Evolutionary conservation across 2,888 invertebrate genomes (phyloP).

Genomic region (Andrena chrysosceles): DNA sequence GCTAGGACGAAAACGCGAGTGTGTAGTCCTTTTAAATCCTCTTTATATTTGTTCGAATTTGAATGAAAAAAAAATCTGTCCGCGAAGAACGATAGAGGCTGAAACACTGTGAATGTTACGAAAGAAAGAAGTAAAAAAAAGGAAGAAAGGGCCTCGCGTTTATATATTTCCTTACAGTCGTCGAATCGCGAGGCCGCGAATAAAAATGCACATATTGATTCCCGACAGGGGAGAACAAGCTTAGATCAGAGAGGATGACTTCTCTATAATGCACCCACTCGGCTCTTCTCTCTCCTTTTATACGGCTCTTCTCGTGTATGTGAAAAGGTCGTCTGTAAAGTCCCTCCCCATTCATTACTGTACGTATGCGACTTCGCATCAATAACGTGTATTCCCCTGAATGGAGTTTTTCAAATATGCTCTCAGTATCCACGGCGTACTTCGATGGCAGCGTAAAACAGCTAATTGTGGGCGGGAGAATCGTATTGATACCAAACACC

Average conservation of each 20-base stretch:
- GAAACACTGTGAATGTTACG: background rate
- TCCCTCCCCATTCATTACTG: constrained; percentile 59
- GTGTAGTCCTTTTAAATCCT: background rate
- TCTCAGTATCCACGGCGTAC: constrained; percentile 36
- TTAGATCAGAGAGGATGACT: constrained; percentile 37
- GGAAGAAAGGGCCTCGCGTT: background rate
- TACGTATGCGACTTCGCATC: constrained; percentile 69
- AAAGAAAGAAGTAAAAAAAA: background rate
- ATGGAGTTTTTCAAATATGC: constrained; percentile 61
- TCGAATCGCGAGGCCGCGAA: constrained; percentile 1
- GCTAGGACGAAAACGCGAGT: no score
- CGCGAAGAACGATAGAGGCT: background rate
- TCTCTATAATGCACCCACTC: constrained; percentile 52
- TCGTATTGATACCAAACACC: constrained; percentile 61
- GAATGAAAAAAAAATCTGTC: background rate
- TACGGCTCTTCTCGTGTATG: constrained; percentile 61
- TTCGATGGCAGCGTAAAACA: constrained; percentile 45
- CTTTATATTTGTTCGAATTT: background rate
- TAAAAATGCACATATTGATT: constrained; percentile 50
- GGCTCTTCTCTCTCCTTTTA: constrained; percentile 45
- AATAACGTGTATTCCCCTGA: constrained; percentile 48
- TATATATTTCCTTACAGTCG: background rate
- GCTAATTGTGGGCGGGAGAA: background rate
- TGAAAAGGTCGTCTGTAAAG: constrained; percentile 58
- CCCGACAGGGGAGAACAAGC: constrained; percentile 21